Base-by-base conservation (phyloP, 2,888 invertebrate genomes). In the Zootermopsis nevadensis region DNA sequence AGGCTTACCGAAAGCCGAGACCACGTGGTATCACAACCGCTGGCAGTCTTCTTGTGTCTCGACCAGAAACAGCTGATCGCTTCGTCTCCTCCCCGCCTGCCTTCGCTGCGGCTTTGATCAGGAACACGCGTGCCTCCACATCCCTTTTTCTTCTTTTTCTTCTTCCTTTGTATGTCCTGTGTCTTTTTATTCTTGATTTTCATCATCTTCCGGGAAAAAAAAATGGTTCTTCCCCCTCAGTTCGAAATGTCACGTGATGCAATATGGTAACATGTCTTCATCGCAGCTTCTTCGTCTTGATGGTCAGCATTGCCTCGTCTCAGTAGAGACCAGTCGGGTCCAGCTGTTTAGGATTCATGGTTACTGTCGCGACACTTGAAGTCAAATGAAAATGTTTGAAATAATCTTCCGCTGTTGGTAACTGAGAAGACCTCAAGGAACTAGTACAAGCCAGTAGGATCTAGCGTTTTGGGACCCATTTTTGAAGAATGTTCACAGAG, bases 1-100 rank as follows among this genome's bases (percentile, higher is more conserved):
- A 31, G 77, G 77, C 77, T 77, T 77, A 77, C 77, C 77, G 55
- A 55, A 77, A 77, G 55, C 53, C 77, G 53, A 24, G 69, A 33
- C n/a, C 69, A 69, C 69, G 69, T 69, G 69, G 69, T 69, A 31
- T 7, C 69, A 69, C 69, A 69, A 33, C 33, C 33, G 2, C n/a
- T 48, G 76, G 48, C 19, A 76, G 76, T 76, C 38, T 76, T 76
- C 76, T 19, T 12, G 38, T 6, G 15, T 35, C 38, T 24, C 53
- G 53, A 53, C 53, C 77, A 42, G 53, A 69, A 69, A 69, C 69
- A 69, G 69, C 69, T 69, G 69, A 69, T 69, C 69, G 33, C 69
- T 8, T 4, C 69, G 33, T 69, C 69, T 33, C 19, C 31, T 8
- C 31, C 69, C 6, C 33, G 10, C 22, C 69, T 22, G 19, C 69